Base-by-base conservation (phyloP, 23 tunicate species). In the Clavelina lepadiformis region DNA sequence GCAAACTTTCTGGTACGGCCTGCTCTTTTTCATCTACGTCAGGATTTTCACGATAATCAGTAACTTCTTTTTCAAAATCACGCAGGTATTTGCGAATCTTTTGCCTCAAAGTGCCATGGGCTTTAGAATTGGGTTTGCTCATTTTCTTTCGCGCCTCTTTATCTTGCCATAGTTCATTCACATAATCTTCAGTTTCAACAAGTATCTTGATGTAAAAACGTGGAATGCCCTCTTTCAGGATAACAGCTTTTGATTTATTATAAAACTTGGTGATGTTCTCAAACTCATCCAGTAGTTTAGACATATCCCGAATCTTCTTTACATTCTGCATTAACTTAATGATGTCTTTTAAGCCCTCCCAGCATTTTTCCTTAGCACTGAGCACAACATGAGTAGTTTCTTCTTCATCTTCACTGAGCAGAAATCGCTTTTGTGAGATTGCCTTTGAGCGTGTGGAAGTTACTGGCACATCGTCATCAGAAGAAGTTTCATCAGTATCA, bases 171-270 rank as follows among this genome's bases (percentile, higher is more conserved):
- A 83, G 51, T 34, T 78, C 84, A 58, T 68, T 85, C 32, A 93
- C 51, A 58, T 38, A 77, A 50, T 93, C 94, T 38, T 93, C 88
- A 20, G 86, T 78, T 27, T 85, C 98, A 33, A 79, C 98, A 33
- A 93, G 50, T 61, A 56, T 51, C 3, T 71, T 45, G 29, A 79
- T 64, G 38, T 73, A 93, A 31, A 93, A 93, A 2, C 82, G 53
- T 2, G 98, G 98, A 41, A 77, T 78, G 13, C 98, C 98, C 59
- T 93, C 98, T 31, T 93, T 85, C 72, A 76, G 60, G 7, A 93
- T 68, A 5, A 93, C 94, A 38, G 74, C 81, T 33, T 68, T 68
- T 4, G 78, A 30, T 70, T 93, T 85, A 29, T 31, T 30, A 60
- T 72, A 80, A 15, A 69, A 60, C 50, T 83, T 93, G 75, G 60